Evolutionary conservation across 2,113 vertebrate species (phyloP).

Genomic region (Junco hyemalis): DNA sequence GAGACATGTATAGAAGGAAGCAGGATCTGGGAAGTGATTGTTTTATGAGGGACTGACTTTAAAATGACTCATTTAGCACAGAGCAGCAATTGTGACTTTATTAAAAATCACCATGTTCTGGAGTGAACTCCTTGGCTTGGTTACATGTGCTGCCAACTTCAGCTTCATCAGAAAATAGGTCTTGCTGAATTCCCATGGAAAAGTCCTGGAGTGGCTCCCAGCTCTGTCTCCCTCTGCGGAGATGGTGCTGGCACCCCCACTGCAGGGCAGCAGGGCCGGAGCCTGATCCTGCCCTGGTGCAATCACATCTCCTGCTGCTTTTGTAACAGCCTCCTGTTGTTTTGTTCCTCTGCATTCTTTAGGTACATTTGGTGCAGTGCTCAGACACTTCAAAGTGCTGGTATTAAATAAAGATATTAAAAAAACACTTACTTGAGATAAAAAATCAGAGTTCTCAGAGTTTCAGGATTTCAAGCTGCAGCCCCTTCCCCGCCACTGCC

Average conservation of each 20-base stretch:
- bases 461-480: neutral
- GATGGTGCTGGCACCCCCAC: neutral
- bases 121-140: constrained; percentile 9
- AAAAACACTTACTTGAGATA: neutral
- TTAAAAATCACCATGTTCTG: constrained; percentile 45
- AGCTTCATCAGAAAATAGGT: constrained; percentile 9
- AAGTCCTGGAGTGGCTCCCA: constrained; percentile 22
- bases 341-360: neutral
- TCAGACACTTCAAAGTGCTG: neutral
- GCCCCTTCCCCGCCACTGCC: neutral
- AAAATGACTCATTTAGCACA: constrained; percentile 62
- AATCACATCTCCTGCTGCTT: neutral
- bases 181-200: constrained; percentile 48
- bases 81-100: constrained; percentile 57
- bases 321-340: neutral
- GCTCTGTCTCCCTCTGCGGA: neutral
- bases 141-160: constrained; percentile 3
- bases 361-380: neutral
- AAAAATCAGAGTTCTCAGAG: neutral
- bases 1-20: constrained; percentile 28
- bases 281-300: neutral
- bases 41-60: constrained; percentile 56
- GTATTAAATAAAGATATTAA: neutral
- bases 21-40: constrained; percentile 40
- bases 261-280: accelerated